Percentiles rank a stretch among this genome's conserved stretches.
Evolutionary conservation across 2,888 invertebrate species (phyloP).

Genomic region (Tillus elongatus): DNA sequence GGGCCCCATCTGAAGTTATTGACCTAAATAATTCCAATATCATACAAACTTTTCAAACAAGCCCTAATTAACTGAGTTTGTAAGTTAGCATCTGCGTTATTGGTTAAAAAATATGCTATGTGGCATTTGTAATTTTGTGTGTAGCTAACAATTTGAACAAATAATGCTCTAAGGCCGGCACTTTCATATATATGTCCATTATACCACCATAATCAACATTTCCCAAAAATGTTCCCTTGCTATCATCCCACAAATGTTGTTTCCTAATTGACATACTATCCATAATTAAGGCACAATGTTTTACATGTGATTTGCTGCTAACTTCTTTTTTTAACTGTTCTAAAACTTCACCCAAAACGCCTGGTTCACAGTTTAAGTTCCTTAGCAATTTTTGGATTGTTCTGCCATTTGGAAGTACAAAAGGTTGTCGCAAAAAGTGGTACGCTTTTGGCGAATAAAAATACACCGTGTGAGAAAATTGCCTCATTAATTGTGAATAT

Average conservation of each 20-base stretch:
- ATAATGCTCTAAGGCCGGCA: slow-evolving; percentile 15
- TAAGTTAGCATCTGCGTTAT: too few relatives aligned
- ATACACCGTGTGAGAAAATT: slow-evolving; percentile 7
- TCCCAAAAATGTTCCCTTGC: slow-evolving; percentile 13
- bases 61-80: too few relatives aligned
- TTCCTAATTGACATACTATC: slow-evolving; percentile 10
- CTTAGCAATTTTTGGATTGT: slow-evolving; percentile 14
- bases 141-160: slow-evolving; percentile 17
- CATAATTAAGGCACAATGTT: slow-evolving; percentile 18
- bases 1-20: slow-evolving; percentile 20
- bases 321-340: slow-evolving; percentile 19
- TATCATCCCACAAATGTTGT: slow-evolving; percentile 10
- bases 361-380: slow-evolving; percentile 21
- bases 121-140: slow-evolving; percentile 18
- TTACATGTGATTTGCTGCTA: slow-evolving; percentile 11
- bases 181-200: slow-evolving; percentile 15
- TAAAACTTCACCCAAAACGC: slow-evolving; percentile 16
- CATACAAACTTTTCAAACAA: too few relatives aligned
- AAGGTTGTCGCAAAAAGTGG: slow-evolving; percentile 17
- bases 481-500: background rate
- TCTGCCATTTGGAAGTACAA: slow-evolving; percentile 19
- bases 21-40: slow-evolving; percentile 14
- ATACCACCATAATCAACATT: slow-evolving; percentile 17
- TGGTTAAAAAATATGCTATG: slow-evolving; percentile 22
- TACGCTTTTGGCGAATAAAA: slow-evolving; percentile 21